Percentiles rank a stretch among this genome's conserved stretches.
These are phyloP conservation scores for Sebastes fasciatus DNA, from an alignment of 2,113 vertebrate genomes.

Conservation along the genomic window DNA sequence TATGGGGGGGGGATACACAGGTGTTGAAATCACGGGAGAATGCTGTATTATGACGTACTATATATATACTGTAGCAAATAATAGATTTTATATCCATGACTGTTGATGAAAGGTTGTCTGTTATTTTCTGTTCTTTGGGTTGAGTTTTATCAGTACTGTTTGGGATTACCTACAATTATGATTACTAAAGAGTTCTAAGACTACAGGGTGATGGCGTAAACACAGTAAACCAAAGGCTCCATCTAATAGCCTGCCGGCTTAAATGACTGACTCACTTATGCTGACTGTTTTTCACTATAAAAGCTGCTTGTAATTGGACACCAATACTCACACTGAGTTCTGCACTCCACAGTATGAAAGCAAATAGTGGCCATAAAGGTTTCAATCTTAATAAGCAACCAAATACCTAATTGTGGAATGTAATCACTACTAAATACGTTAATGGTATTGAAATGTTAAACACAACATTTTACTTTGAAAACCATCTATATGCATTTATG, in stretches of 20 bases:
- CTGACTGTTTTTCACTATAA: not conserved
- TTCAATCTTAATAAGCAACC: not conserved
- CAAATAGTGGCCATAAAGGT: not conserved
- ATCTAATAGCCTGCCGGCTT: not conserved
- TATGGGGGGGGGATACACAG: not conserved
- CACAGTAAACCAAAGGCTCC: slow-evolving; percentile 1
- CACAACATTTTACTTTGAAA: not conserved
- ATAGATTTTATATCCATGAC: not conserved
- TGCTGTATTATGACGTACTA: slow-evolving; percentile 41
- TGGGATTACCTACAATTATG: not conserved
- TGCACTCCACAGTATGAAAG: slow-evolving; percentile 4
- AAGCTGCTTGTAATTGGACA: slow-evolving; percentile 7
- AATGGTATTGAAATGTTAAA: not conserved
- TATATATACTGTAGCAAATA: slow-evolving; percentile 27
- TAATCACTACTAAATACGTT: not conserved
- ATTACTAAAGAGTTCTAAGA: not conserved
- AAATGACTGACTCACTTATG: too few relatives aligned
- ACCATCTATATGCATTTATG: not conserved
- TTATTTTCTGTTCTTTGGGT: slow-evolving; percentile 23
- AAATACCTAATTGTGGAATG: too few relatives aligned
- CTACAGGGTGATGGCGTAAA: not conserved
- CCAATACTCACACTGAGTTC: not conserved
- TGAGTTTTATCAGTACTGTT: slow-evolving; percentile 8
- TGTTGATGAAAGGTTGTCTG: slow-evolving; percentile 10
- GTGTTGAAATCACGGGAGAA: slow-evolving; percentile 33